A percentile compares a stretch with the other conserved stretches of the same genome.
These are phyloP conservation scores for Castor canadensis DNA, from an alignment of 2,113 vertebrate genomes.

Conservation along the genomic window DNA sequence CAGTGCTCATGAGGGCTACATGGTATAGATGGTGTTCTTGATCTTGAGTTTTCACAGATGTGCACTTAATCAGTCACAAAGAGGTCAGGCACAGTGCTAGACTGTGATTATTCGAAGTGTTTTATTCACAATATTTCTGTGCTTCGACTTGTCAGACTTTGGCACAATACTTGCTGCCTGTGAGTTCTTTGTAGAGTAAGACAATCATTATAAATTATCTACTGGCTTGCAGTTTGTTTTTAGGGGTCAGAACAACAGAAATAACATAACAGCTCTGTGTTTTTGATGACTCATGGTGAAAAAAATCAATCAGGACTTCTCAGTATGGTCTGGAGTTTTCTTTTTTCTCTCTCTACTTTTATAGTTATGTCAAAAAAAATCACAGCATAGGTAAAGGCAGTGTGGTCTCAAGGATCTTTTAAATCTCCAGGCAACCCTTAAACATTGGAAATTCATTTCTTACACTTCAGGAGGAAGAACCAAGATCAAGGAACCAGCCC, in stretches of 20 bases:
- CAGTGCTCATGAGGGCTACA: background rate
- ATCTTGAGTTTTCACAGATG: background rate
- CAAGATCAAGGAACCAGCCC: background rate
- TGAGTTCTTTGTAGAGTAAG: background rate
- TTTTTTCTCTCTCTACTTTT: background rate
- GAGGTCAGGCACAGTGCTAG: background rate
- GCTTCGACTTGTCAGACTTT: background rate
- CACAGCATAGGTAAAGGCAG: background rate
- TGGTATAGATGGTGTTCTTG: background rate
- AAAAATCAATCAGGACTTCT: background rate
- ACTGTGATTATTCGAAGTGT: background rate
- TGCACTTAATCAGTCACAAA: background rate
- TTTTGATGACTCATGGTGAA: background rate
- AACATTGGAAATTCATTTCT: background rate
- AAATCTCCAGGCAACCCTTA: background rate
- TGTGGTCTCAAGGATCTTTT: background rate
- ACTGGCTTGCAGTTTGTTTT: background rate
- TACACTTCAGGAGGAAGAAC: too few species aligned
- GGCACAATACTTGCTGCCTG: background rate
- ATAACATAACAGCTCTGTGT: background rate
- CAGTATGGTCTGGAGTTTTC: background rate
- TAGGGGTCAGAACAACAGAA: background rate
- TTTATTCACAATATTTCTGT: background rate
- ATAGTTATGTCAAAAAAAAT: background rate
- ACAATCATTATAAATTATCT: background rate